These are phyloP conservation scores for Gonatopus flavifemur DNA, from an alignment of 1,140 invertebrate genomes.

Conservation along the genomic window DNA sequence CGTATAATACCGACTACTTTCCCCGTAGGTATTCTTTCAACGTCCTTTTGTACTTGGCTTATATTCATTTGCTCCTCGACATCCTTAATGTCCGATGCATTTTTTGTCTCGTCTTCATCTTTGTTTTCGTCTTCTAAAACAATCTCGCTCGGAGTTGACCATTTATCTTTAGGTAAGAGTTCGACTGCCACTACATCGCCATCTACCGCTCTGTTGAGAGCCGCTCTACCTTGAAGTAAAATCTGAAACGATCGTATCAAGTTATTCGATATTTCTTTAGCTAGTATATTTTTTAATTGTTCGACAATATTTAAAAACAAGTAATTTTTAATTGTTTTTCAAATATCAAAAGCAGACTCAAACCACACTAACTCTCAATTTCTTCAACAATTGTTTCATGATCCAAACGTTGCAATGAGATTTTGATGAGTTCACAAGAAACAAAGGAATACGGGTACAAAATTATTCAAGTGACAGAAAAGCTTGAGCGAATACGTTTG, in stretches of 20 bases:
- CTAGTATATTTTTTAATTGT: too few relatives aligned
- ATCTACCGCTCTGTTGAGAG: constrained; percentile 94
- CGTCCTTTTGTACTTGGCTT: constrained; percentile 29
- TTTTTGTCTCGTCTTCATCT: constrained; percentile 66
- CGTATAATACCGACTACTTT: constrained; percentile 92
- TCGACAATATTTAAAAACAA: too few relatives aligned
- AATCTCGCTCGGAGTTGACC: constrained; percentile 84
- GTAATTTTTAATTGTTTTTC: too few relatives aligned
- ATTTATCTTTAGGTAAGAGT: constrained; percentile 86
- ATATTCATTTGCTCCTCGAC: neutral
- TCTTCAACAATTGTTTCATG: too few relatives aligned
- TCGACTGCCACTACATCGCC: constrained; percentile 93
- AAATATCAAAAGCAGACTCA: too few relatives aligned
- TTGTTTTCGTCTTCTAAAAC: constrained; percentile 87
- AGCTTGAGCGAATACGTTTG: too few relatives aligned
- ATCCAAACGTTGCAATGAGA: too few relatives aligned
- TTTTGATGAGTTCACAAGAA: too few relatives aligned
- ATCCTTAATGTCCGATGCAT: constrained; percentile 54
- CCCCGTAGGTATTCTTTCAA: constrained; percentile 75
- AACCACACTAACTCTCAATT: too few relatives aligned
- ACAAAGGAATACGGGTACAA: too few relatives aligned
- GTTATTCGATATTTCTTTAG: too few relatives aligned
- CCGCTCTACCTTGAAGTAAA: constrained; percentile 83
- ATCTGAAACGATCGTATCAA: constrained; percentile 65
- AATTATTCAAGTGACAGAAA: too few relatives aligned